Percentiles rank a stretch among this genome's conserved stretches.
These are phyloP conservation scores for Arge pagana DNA, from an alignment of 2,888 invertebrate genomes.

Conservation along the genomic window DNA sequence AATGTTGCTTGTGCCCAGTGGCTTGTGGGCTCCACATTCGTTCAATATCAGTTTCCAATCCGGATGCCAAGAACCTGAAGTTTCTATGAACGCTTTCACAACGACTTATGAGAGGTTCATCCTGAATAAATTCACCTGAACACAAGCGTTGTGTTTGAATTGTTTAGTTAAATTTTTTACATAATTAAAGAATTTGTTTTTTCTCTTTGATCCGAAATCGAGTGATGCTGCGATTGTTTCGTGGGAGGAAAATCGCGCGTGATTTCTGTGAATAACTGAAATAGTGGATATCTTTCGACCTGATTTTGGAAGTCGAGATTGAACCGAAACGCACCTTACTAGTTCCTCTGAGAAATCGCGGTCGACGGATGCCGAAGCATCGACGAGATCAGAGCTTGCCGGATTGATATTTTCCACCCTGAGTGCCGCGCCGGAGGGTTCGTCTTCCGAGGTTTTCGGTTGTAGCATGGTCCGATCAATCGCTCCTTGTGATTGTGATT, in stretches of 20 bases:
- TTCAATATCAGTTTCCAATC: too few species aligned
- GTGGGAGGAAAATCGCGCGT: conserved; percentile 1
- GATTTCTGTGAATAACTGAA: neutral
- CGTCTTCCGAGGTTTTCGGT: conserved; percentile 37
- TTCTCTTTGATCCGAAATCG: neutral
- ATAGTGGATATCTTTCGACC: neutral
- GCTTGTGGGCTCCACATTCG: too few species aligned
- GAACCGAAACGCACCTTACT: conserved; percentile 46
- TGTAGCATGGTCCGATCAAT: conserved; percentile 36
- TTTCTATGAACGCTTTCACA: too few species aligned
- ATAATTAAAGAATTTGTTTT: neutral
- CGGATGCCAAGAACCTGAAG: too few species aligned
- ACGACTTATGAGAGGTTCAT: too few species aligned
- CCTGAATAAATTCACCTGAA: too few species aligned
- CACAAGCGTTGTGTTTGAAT: too few species aligned
- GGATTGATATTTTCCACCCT: too few species aligned
- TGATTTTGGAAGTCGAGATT: too few species aligned
- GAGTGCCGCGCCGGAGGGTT: conserved; percentile 34
- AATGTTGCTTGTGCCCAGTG: too few species aligned
- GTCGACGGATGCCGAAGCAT: conserved; percentile 32
- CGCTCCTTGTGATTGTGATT: conserved; percentile 34
- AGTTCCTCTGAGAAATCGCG: conserved; percentile 45
- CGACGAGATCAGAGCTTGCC: conserved; percentile 35
- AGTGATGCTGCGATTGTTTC: conserved; percentile 1
- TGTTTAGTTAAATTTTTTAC: neutral